These are phyloP conservation scores for Astur gentilis DNA, from an alignment of 2,113 vertebrate genomes.

Conservation along the genomic window DNA sequence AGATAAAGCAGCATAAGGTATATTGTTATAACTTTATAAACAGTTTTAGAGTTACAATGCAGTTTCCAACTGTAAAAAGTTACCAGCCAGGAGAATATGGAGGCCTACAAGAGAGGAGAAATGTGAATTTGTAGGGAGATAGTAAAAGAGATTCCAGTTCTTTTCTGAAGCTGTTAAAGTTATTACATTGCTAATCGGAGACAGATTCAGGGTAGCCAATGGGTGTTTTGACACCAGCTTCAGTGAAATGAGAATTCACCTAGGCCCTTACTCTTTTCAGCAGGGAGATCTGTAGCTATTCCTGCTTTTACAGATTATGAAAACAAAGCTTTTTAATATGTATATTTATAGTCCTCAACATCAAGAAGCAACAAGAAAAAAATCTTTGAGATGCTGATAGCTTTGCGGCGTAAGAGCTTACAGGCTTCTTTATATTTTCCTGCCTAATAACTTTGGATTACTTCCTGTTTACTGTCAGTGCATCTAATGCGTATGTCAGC, in stretches of 20 bases:
- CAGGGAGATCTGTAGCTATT: background rate
- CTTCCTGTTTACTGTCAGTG: conserved; percentile 48
- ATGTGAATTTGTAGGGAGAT: background rate
- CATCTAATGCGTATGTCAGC: conserved; percentile 27
- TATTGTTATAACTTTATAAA: background rate
- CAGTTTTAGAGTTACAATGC: background rate
- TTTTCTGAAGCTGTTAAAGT: background rate
- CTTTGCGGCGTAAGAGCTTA: background rate
- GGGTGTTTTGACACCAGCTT: background rate
- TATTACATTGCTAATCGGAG: background rate
- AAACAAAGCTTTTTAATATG: conserved; percentile 38
- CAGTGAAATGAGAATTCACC: background rate
- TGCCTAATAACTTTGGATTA: conserved; percentile 35
- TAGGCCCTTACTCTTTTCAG: background rate
- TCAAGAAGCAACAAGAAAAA: background rate
- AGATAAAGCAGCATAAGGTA: background rate
- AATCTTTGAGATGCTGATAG: background rate
- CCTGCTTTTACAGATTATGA: background rate
- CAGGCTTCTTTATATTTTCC: background rate
- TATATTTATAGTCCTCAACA: background rate
- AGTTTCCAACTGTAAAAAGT: background rate
- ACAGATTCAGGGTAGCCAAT: background rate
- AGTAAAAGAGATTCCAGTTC: background rate
- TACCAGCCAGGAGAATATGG: background rate
- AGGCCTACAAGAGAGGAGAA: background rate